Conservation (phyloP, 2,888 invertebrate genomes). For the Maniola hyperantus region DNA sequence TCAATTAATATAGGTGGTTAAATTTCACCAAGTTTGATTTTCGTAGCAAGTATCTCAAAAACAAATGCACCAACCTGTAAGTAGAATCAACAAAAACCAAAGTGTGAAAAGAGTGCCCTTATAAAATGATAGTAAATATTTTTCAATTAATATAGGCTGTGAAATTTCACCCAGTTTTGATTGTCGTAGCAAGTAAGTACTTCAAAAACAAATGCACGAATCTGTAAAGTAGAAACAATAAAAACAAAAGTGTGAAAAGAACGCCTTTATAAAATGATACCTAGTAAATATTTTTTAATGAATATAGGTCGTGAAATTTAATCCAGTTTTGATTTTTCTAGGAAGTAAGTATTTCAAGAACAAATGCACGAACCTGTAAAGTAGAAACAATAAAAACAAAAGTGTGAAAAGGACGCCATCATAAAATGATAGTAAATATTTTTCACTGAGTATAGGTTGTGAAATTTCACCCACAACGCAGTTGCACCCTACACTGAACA, state of each 20-base stretch:
- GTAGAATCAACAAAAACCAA: neutral
- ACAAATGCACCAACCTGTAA: neutral
- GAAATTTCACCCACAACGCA: slow-evolving; percentile 6
- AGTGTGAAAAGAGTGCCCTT: neutral
- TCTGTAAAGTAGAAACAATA: neutral
- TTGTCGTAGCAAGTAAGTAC: neutral
- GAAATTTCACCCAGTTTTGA: no score
- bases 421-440: neutral
- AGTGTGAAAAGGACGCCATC: neutral
- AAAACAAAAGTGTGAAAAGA: neutral
- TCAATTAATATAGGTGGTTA: no score
- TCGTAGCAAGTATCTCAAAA: neutral
- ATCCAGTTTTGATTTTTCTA: no score
- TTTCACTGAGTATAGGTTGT: neutral
- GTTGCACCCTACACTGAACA: slow-evolving; percentile 15
- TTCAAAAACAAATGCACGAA: neutral
- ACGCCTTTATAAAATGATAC: neutral
- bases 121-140: neutral
- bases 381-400: neutral
- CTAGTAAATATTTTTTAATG: slow-evolving; percentile 1
- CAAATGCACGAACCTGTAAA: neutral
- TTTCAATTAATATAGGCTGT: neutral
- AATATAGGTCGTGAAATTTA: no score
- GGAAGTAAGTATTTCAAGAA: neutral
- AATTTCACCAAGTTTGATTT: no score